Evolutionary conservation across 2,113 vertebrate genomes (phyloP).

Genomic region (Tangachromis dhanisi): DNA sequence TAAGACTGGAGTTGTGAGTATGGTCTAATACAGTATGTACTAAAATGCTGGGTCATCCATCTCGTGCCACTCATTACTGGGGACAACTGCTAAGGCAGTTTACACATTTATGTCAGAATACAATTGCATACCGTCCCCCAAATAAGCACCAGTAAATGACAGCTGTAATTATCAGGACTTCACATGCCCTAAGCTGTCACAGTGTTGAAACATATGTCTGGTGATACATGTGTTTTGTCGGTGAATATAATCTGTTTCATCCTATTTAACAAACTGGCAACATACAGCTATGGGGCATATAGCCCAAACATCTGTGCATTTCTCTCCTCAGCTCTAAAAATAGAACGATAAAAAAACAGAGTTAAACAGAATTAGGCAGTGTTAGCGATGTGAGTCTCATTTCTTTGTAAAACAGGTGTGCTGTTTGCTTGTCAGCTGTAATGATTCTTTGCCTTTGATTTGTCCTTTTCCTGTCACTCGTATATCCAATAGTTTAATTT

Average conservation of each 20-base stretch:
- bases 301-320: not conserved
- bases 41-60: not conserved
- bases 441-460: not conserved
- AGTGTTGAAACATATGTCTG: not conserved
- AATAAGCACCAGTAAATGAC: not conserved
- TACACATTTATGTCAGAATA: conserved; percentile 8
- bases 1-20: not conserved
- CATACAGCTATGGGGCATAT: not conserved
- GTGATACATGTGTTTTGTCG: not conserved
- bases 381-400: not conserved
- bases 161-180: conserved; percentile 3
- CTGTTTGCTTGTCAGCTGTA: not conserved
- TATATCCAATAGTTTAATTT: not conserved
- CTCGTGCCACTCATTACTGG: not conserved
- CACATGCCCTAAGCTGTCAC: not conserved
- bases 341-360: not conserved
- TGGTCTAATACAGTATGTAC: not conserved
- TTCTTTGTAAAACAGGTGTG: conserved; percentile 35
- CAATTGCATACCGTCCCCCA: not conserved
- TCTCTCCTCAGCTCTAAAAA: not conserved
- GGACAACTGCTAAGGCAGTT: not conserved
- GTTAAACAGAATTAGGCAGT: not conserved
- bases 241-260: not conserved
- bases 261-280: not conserved
- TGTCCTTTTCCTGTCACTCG: conserved; percentile 11